Conservation (phyloP, 2,797 vertebrate species). For the Borostomias antarcticus region DNA sequence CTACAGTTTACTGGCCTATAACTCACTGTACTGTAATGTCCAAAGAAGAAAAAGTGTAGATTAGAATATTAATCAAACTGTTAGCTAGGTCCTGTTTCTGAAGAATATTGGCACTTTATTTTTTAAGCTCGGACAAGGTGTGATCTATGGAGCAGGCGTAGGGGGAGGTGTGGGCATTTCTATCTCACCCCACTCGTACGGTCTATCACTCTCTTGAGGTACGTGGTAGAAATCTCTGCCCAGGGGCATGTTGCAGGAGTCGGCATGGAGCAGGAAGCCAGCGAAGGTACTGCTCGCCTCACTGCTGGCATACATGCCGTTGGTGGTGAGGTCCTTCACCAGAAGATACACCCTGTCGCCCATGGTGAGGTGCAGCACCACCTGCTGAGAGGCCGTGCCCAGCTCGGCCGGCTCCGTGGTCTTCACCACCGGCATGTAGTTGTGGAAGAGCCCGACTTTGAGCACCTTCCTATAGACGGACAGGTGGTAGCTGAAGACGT, state of each 20-base stretch:
- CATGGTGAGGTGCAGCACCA: conserved; percentile 55
- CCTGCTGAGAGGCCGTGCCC: conserved; percentile 52
- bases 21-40: background rate
- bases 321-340: conserved; percentile 51
- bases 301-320: conserved; percentile 52
- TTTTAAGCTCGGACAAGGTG: background rate
- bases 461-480: conserved; percentile 34
- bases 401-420: conserved; percentile 32
- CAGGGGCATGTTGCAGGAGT: conserved; percentile 59
- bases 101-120: background rate
- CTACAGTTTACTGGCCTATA: background rate
- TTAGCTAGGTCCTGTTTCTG: background rate
- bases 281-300: conserved; percentile 71
- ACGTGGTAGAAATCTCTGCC: conserved; percentile 51
- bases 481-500: conserved; percentile 68
- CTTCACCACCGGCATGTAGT: conserved; percentile 54
- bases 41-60: background rate
- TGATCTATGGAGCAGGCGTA: conserved; percentile 1
- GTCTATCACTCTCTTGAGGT: conserved; percentile 65
- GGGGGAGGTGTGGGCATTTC: background rate
- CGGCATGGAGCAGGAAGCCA: conserved; percentile 68
- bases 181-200: conserved; percentile 17
- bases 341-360: conserved; percentile 68
- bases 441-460: conserved; percentile 68
- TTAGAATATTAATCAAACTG: background rate